Evolutionary conservation across 2,113 vertebrate genomes (phyloP).

Genomic region (Bostrychus sinensis): DNA sequence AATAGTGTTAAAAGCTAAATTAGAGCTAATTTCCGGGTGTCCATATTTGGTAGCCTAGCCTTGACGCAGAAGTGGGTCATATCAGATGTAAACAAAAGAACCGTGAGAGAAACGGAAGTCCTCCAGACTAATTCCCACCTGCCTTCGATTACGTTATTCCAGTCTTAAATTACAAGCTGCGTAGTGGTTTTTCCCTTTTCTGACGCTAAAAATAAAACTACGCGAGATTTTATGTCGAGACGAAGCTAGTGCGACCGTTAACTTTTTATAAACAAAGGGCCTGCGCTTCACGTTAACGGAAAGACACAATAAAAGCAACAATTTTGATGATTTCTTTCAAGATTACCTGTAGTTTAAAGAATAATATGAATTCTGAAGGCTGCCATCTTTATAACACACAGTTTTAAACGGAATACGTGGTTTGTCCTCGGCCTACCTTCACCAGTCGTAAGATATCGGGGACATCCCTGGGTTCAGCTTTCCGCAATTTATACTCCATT

Average conservation of each 20-base stretch:
- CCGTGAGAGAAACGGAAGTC: conserved; percentile 7
- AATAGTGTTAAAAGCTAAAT: not conserved
- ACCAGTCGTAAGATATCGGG: conserved; percentile 92
- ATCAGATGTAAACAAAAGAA: conserved; percentile 30
- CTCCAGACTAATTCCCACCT: conserved; percentile 1
- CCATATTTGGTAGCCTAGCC: conserved; percentile 43
- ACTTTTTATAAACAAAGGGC: too few species aligned
- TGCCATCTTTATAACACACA: not conserved
- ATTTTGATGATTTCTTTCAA: not conserved
- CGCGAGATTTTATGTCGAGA: too few species aligned
- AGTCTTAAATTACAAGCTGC: not conserved
- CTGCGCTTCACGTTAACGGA: too few species aligned
- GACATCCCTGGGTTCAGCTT: conserved; percentile 88
- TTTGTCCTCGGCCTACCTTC: conserved; percentile 79
- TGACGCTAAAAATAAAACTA: too few species aligned
- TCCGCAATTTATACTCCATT: conserved; percentile 92
- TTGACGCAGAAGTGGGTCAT: conserved; percentile 12
- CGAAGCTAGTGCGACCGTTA: too few species aligned
- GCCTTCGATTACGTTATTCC: not conserved
- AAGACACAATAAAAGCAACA: too few species aligned
- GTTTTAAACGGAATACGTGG: not conserved
- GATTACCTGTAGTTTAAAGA: too few species aligned
- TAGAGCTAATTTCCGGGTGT: not conserved
- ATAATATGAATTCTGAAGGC: too few species aligned
- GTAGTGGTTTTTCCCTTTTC: not conserved